Base-by-base conservation (phyloP, 1,140 invertebrate species). In the Camponotus vicinus region DNA sequence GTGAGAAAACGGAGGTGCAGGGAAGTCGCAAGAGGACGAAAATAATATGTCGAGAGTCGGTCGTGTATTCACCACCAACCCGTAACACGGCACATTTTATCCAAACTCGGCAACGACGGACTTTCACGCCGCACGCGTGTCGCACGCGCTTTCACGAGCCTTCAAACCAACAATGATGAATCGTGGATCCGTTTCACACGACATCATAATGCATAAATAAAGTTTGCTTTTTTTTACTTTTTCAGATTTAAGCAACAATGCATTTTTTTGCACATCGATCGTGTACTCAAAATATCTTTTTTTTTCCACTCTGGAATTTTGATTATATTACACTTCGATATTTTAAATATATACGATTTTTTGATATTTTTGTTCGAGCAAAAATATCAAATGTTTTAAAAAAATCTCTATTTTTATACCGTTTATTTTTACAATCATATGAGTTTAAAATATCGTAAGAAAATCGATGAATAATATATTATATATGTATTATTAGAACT, bases 71-170 rank as follows among this genome's bases (percentile, higher is more conserved):
- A n/a, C 45, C 40, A 42, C 40, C 77, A 32, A 32, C 18, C 21
- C 7, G 18, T 32, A 18, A 61, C 40, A 52, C 69, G 11, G 27
- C 42, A 70, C 75, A 87, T 90, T 83, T 86, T 90, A 71, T 49
- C 89, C 88, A 90, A 90, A 90, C 88, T 90, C 87, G 88, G 89
- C 89, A 70, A 88, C 86, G 71, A 87, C 85, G 75, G 59, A 90
- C 89, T 90, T 90, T 90, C 89, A 88, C 89, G 86, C 71, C 37
- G 40, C 80, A 75, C 61, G 73, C 63, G 86, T 76, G 78, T 77
- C 75, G 85, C 67, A 52, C 78, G 32, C 88, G 84, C 40, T 78
- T 82, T 80, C 84, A 82, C 84, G 66, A 80, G 1, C 32, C 71
- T 78, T n/a, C 49, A 15, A 45, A 5, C 15, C 21, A 34, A 11